Percentiles rank a stretch among this genome's conserved stretches.
Evolutionary conservation across 2,797 vertebrate genomes (phyloP).

Genomic region (Acipenser oxyrinchus): DNA sequence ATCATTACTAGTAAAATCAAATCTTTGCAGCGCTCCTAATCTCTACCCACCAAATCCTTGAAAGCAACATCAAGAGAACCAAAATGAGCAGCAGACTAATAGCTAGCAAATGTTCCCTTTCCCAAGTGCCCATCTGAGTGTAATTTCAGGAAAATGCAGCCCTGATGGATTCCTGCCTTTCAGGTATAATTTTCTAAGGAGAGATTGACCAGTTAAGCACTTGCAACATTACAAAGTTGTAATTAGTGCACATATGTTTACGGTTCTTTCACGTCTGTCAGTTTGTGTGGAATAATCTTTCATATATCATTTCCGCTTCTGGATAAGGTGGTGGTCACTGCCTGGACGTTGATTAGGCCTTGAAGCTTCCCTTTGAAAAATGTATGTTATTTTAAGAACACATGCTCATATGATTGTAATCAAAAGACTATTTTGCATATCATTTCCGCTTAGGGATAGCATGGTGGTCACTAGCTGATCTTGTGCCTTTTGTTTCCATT

Average conservation of each 20-base stretch:
- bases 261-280: slow-evolving; percentile 46
- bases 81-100: slow-evolving; percentile 31
- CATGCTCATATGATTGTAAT: no score
- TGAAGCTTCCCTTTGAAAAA: no score
- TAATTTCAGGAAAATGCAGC: slow-evolving; percentile 58
- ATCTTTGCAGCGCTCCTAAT: no score
- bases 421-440: no score
- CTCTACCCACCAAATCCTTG: slow-evolving; percentile 18
- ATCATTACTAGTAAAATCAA: no score
- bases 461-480: no score
- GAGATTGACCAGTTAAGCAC: slow-evolving; percentile 64
- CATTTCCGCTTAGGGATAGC: no score
- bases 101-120: slow-evolving; percentile 45
- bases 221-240: slow-evolving; percentile 57
- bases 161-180: slow-evolving; percentile 61
- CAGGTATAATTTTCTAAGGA: slow-evolving; percentile 74
- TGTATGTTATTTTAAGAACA: no score
- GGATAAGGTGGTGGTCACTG: slow-evolving; percentile 28
- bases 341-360: slow-evolving; percentile 23
- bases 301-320: slow-evolving; percentile 36
- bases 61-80: slow-evolving; percentile 14
- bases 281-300: slow-evolving; percentile 36
- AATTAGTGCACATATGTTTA: slow-evolving; percentile 59
- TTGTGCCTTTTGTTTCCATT: no score
- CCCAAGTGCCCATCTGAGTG: slow-evolving; percentile 60